Evolutionary conservation across 2,797 vertebrate genomes (phyloP).

Genomic region (Acanthurus lineatus): DNA sequence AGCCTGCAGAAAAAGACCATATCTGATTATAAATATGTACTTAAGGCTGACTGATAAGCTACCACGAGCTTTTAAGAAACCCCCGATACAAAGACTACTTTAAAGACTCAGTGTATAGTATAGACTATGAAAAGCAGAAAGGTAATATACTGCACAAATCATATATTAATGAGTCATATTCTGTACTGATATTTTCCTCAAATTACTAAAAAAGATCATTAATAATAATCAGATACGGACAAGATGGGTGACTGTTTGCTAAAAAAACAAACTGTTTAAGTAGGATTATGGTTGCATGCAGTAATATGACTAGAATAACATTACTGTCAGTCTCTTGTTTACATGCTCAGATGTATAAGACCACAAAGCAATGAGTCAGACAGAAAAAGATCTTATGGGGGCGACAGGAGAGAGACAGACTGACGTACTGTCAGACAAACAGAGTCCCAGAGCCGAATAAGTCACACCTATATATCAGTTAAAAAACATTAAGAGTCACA

Average conservation of each 20-base stretch:
- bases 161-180: not conserved
- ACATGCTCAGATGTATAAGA: constrained; percentile 28
- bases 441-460: constrained; percentile 49
- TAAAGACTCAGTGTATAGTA: too few species aligned
- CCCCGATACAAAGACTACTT: too few species aligned
- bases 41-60: too few species aligned
- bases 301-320: constrained; percentile 39
- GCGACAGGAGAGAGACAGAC: constrained; percentile 17
- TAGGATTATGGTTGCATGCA: constrained; percentile 25
- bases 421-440: constrained; percentile 53
- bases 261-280: constrained; percentile 21
- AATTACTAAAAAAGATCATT: not conserved
- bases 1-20: too few species aligned
- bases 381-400: constrained; percentile 18
- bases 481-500: constrained; percentile 35
- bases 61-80: too few species aligned
- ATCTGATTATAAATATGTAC: too few species aligned
- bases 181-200: not conserved
- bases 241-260: constrained; percentile 4
- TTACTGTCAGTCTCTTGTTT: constrained; percentile 14
- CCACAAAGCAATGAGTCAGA: constrained; percentile 48
- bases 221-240: constrained; percentile 22
- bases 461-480: constrained; percentile 57
- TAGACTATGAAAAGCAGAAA: not conserved
- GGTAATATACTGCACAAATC: not conserved